Evolutionary conservation across 2,113 vertebrate genomes (phyloP), one percentile per base, ranked within the genome.

Genomic region (Sminthopsis crassicaudata): DNA sequence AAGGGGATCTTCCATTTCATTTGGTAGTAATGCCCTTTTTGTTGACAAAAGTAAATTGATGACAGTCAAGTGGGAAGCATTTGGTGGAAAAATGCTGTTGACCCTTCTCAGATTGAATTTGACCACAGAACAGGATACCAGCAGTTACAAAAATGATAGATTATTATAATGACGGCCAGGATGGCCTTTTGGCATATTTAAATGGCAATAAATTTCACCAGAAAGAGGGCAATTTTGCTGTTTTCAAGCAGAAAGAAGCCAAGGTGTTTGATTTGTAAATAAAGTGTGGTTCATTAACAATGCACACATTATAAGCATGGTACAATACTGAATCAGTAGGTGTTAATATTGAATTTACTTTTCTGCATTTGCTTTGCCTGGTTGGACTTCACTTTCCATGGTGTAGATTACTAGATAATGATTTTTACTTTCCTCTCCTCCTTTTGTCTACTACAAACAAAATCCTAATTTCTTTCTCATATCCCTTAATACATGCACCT

Each of bases 41-140:
- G 99, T 99, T 99, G 99, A 99, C 99, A 99, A 99, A 99, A 99
- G 98, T 99, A 99, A 99, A 99, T 98, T 99, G 99, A 99, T 99
- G 99, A 99, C 98, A 98, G 99, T 98, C 98, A 97, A 98, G 98
- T 98, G 97, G 98, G 98, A 98, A 98, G 98, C 98, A 98, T 98
- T 99, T 98, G 98, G 98, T 98, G 98, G 98, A 98, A 99, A 99
- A 98, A 98, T 98, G 99, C 98, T 99, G 99, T 99, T 99, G 99
- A 99, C 99, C 99, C 99, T 99, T 99, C 98, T 99, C 98, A 99
- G 99, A 99, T 99, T 99, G 99, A 99, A 99, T 99, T 99, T 99
- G 98, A 99, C 98, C 99, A 99, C 98, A 98, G 98, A 98, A 98
- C 98, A 99, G 99, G 99, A 99, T 99, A 99, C 98, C 98, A 98